Base-by-base conservation (phyloP, 2,888 invertebrate species). In the Willowsia nigromaculata region DNA sequence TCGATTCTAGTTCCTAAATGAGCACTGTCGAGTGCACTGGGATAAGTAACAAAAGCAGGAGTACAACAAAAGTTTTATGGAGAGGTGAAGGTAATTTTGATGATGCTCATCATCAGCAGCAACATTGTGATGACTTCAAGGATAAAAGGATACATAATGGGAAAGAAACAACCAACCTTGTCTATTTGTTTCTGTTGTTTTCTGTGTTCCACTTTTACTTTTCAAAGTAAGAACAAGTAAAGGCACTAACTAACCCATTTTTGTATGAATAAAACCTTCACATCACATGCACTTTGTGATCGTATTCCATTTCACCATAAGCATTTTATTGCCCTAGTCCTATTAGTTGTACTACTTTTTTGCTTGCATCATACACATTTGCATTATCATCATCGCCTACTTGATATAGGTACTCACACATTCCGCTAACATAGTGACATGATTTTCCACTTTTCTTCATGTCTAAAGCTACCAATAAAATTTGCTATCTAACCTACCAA, bases 391-490 rank as follows among this genome's bases (percentile, higher is more conserved):
- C 65, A 30, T 37, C n/a, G 0, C 2, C n/a, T n/a, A 15, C 18
- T 59, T 59, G 25, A 37, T 65, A 9, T 37, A 65, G 15, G n/a
- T 3, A 50, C 15, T n/a, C 40, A 71, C 18, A 1, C 47, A 37
- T 25, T 4, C 27, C 53, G 9, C 47, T n/a, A 18, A 74, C 47
- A 50, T n/a, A 50, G 27, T n/a, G 18, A 76, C 76, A 76, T 76
- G 76, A 76, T 50, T 76, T 76, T 76, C 76, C 76, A 76, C 76
- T 76, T 76, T 76, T 76, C 53, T 30, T 18, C 43, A 15, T 71
- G 56, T 56, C 18, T 56, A 56, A 56, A 56, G 9, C 2, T 25
- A 56, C 18, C 9, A 65, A 37, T 37, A 65, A 65, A 65, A 6
- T 37, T 18, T 25, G 56, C 65, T 56, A 56, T 56, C 56, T 65